Percentiles rank a stretch among this genome's conserved stretches.
Conservation (phyloP, 2,113 vertebrate genomes). For the Tor tambroides region DNA sequence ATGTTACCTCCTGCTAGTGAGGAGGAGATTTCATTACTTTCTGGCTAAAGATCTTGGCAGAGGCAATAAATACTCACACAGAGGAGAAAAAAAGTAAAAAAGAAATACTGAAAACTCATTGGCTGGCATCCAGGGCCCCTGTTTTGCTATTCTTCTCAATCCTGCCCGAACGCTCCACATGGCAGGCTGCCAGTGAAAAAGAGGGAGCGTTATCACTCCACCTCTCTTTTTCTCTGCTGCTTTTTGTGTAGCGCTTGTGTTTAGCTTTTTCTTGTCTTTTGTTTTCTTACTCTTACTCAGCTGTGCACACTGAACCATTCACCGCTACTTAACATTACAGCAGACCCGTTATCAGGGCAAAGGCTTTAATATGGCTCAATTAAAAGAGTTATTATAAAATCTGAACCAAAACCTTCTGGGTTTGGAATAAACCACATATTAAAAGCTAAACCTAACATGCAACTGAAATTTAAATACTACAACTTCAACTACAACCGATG, state of each 20-base stretch:
- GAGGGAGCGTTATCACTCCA: slow-evolving; percentile 67
- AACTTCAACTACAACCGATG: not conserved
- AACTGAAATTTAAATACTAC: not conserved
- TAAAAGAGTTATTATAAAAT: slow-evolving; percentile 65
- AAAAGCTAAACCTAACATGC: not conserved
- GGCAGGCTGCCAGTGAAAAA: slow-evolving; percentile 67
- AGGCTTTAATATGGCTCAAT: not conserved
- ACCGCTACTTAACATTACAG: slow-evolving; percentile 57
- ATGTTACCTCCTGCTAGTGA: slow-evolving; percentile 64
- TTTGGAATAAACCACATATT: not conserved
- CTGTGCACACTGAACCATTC: not conserved
- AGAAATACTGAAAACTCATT: slow-evolving; percentile 69
- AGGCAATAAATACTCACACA: slow-evolving; percentile 63
- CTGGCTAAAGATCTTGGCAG: slow-evolving; percentile 71
- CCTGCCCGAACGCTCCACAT: slow-evolving; percentile 69
- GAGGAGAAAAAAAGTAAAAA: slow-evolving; percentile 49
- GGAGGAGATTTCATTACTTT: slow-evolving; percentile 74
- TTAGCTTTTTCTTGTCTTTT: slow-evolving; percentile 19
- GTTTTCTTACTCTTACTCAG: not conserved
- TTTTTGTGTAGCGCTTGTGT: slow-evolving; percentile 40
- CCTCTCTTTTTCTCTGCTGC: slow-evolving; percentile 47
- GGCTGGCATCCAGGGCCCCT: slow-evolving; percentile 72
- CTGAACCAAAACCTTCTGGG: not conserved
- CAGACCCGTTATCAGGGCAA: not conserved
- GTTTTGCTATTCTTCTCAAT: slow-evolving; percentile 73